Evolutionary conservation across 2,113 vertebrate species (phyloP).

Genomic region (Rhynchomys soricoides): DNA sequence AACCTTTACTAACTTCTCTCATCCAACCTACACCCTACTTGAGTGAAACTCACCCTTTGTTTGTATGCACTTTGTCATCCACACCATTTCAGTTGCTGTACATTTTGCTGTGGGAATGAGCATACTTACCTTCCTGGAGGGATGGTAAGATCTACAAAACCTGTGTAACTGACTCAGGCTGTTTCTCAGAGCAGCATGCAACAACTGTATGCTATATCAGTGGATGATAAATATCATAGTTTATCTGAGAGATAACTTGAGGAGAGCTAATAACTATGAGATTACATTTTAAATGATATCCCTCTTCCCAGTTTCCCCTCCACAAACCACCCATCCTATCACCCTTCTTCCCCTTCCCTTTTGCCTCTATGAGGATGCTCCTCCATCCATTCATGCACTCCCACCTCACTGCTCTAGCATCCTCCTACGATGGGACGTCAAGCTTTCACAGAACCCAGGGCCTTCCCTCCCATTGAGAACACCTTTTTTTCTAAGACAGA

Average conservation of each 20-base stretch:
- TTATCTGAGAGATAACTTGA: neutral
- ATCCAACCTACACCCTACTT: no score
- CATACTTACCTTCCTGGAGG: neutral
- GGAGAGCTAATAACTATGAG: neutral
- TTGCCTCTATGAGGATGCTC: no score
- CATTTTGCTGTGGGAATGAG: neutral
- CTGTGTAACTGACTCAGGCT: no score
- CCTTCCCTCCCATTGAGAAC: neutral
- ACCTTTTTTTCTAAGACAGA: neutral
- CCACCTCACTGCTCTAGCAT: no score
- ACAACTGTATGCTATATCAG: neutral
- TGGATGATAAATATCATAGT: neutral
- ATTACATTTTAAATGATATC: no score
- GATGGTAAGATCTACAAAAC: neutral
- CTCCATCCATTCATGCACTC: no score
- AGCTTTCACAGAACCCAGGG: no score
- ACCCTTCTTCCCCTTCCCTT: no score
- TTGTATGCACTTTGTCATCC: neutral
- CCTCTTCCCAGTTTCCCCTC: no score
- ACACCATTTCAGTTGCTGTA: neutral
- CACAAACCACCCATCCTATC: no score
- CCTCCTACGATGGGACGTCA: no score
- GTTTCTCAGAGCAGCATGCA: neutral
- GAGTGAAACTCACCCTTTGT: neutral
- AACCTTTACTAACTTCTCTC: neutral